Conservation (phyloP, 1,140 invertebrate species). For the Dreissena polymorpha region DNA sequence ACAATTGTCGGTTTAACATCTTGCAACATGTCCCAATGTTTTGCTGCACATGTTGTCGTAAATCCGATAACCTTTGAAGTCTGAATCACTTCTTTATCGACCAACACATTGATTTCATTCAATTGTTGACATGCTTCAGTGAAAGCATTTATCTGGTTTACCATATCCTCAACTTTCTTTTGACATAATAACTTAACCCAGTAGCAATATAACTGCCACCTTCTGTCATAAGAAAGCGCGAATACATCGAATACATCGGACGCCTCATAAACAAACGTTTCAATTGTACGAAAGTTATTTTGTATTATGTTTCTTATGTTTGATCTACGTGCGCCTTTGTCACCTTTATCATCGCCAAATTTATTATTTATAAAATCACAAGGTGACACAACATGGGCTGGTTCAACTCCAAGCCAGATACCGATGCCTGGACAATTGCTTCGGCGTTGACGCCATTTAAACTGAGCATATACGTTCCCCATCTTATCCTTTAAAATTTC, state of each 20-base stretch:
- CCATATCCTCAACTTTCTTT: conserved; percentile 65
- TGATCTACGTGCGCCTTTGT: no score
- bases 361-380: conserved; percentile 73
- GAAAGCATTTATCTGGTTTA: conserved; percentile 40
- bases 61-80: conserved; percentile 75
- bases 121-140: conserved; percentile 48
- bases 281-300: no score
- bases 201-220: conserved; percentile 72
- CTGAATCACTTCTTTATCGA: conserved; percentile 69
- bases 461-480: no score
- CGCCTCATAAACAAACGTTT: no score
- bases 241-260: no score
- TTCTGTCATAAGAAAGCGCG: background rate
- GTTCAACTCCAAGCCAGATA: conserved; percentile 71
- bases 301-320: no score
- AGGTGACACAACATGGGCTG: conserved; percentile 76
- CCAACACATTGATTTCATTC: conserved; percentile 58
- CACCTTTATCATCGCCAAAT: no score
- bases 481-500: no score
- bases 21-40: conserved; percentile 64
- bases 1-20: conserved; percentile 71
- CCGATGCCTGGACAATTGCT: conserved; percentile 73
- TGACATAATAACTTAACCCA: conserved; percentile 73
- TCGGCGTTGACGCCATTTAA: no score
- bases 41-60: conserved; percentile 77